Base-by-base conservation (phyloP, 2,113 vertebrate species). In the Phyllostomus discolor region DNA sequence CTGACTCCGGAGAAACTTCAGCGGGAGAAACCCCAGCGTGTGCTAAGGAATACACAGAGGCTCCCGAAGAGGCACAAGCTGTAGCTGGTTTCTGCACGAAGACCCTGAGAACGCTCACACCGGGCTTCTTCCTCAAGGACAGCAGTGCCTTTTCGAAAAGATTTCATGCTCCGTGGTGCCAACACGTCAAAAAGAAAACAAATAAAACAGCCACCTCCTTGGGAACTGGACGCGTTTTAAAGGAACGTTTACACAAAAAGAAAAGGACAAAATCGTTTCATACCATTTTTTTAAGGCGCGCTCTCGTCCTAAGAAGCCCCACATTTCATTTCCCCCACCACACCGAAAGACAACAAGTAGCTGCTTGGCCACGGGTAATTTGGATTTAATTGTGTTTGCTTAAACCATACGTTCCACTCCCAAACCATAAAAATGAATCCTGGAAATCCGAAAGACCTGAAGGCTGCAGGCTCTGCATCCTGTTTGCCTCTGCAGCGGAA, bases 351-450 rank as follows among this genome's bases (percentile, higher is more conserved):
- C 35, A 81, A 67, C 82, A 91, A 94, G 96, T 91, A 91, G 97
- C 94, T 80, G 82, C 78, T 14, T 19, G 59, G 94, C 73, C 88
- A 96, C 9, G 92, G 97, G 91, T 83, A 97, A 96, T 97, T 97
- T 94, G 89, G 85, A 82, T 93, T 96, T 97, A 96, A 98, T 88
- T 96, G 88, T 94, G 96, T 97, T 98, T 97, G 84, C 69, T 92
- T 94, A 96, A 97, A 81, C 94, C 57, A 67, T 80, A 41, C 95
- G 97, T 97, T 97, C 88, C 96, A 69, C 64, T 91, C 85, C 62
- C 86, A 89, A 88, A 54, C 82, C 89, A 72, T 97, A 96, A 96
- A 97, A 98, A 95, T 17, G 81, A 96, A 87, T 88, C 90, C 64
- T 90, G 91, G 92, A 97, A 95, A 93, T 91, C 79, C 59, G 85